These are phyloP conservation scores for Ips typographus DNA, from an alignment of 1,140 invertebrate genomes.

Conservation along the genomic window DNA sequence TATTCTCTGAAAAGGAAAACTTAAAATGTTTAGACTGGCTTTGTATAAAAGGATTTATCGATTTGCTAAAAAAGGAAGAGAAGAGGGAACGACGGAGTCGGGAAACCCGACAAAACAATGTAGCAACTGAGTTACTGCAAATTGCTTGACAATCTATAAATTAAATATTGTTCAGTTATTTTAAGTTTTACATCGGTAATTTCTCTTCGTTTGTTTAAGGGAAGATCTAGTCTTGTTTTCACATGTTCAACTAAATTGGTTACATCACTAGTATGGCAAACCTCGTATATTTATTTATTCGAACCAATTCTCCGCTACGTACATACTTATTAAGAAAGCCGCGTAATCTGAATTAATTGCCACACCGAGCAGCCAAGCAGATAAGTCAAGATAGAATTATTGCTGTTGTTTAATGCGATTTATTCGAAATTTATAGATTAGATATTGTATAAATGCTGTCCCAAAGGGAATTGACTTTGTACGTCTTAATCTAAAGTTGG, in stretches of 20 bases:
- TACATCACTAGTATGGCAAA: no score
- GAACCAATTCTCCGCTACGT: constrained; percentile 8
- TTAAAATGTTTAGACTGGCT: constrained; percentile 28
- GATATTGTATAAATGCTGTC: background rate
- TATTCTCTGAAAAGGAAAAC: constrained; percentile 24
- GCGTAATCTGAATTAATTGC: constrained; percentile 34
- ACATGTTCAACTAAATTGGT: no score
- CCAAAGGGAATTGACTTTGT: no score
- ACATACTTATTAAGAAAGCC: constrained; percentile 26
- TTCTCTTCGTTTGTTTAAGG: no score
- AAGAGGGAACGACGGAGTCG: background rate
- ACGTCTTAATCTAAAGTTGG: no score
- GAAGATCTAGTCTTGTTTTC: no score
- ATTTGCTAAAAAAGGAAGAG: constrained; percentile 19
- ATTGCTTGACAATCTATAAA: constrained; percentile 8
- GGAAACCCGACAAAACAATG: constrained; percentile 16
- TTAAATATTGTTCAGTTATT: no score
- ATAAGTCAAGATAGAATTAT: constrained; percentile 34
- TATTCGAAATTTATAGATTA: constrained; percentile 22
- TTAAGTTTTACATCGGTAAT: no score
- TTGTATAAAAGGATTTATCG: constrained; percentile 25
- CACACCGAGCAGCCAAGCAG: constrained; percentile 23
- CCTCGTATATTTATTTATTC: constrained; percentile 2
- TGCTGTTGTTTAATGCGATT: constrained; percentile 24
- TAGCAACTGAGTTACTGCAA: constrained; percentile 22